Percentiles rank a stretch among this genome's conserved stretches.
Conservation (phyloP, 2,797 vertebrate species). For the Oreochromis grahami region DNA sequence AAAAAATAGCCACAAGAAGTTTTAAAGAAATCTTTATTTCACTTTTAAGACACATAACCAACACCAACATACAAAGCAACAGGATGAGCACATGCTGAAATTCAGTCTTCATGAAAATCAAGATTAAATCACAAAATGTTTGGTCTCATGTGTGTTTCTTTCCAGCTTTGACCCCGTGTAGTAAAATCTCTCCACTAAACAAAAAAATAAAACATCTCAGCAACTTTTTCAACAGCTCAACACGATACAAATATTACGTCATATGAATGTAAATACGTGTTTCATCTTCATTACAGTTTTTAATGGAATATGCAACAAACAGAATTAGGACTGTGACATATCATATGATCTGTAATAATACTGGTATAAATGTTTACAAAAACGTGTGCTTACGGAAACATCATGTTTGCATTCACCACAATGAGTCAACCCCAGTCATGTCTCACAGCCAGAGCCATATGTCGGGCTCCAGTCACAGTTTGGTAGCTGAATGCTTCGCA, state of each 20-base stretch:
- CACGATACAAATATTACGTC: not conserved
- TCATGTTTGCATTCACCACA: not conserved
- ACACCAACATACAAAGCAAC: not conserved
- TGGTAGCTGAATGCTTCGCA: rapidly evolving
- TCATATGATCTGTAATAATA: not conserved
- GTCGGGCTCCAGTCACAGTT: rapidly evolving
- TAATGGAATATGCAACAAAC: not conserved
- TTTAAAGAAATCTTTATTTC: not conserved
- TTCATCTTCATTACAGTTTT: not conserved
- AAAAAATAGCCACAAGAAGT: not conserved
- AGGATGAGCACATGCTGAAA: not conserved
- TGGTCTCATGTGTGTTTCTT: not conserved
- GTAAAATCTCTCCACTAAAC: not conserved
- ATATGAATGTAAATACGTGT: not conserved
- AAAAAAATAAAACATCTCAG: too few species aligned
- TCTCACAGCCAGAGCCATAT: not conserved
- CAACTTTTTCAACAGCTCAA: not conserved
- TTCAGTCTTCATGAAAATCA: rapidly evolving
- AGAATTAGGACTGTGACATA: not conserved
- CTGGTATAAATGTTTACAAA: not conserved
- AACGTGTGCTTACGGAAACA: not conserved
- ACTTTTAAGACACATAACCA: not conserved
- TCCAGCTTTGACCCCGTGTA: rapidly evolving
- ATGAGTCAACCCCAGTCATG: not conserved
- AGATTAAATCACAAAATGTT: not conserved